These are phyloP conservation scores for Echinometra lucunter DNA, from an alignment of 53 echinoderm and acorn worm genomes.

Conservation along the genomic window DNA sequence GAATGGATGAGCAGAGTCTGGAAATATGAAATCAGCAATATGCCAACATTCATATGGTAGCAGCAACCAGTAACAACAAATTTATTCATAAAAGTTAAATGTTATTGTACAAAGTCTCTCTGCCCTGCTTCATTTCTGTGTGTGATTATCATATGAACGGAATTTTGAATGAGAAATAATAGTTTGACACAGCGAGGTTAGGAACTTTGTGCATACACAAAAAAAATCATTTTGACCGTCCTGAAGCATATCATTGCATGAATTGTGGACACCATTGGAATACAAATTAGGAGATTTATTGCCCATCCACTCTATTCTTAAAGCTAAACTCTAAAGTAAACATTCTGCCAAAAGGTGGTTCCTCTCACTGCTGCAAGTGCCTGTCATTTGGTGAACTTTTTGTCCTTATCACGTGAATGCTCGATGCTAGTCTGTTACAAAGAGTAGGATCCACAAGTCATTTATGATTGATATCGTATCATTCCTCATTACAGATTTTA, in stretches of 20 bases:
- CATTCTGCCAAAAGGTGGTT: not conserved
- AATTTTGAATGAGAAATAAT: too few relatives aligned
- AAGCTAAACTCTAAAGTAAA: not conserved
- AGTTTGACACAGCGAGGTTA: too few relatives aligned
- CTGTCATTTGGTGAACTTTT: not conserved
- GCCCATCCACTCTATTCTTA: not conserved
- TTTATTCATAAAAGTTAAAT: too few relatives aligned
- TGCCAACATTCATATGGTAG: too few relatives aligned
- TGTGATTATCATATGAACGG: too few relatives aligned
- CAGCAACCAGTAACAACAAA: too few relatives aligned
- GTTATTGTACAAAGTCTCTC: too few relatives aligned
- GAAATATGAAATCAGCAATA: too few relatives aligned
- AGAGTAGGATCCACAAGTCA: not conserved
- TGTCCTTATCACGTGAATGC: not conserved
- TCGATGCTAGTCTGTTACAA: not conserved
- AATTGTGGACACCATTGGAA: not conserved
- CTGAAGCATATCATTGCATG: slow-evolving; percentile 1
- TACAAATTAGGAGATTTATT: slow-evolving; percentile 36
- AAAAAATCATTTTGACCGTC: not conserved
- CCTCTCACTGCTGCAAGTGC: not conserved
- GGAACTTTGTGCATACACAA: too few relatives aligned
- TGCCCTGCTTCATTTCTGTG: too few relatives aligned
- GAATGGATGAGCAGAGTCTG: not conserved
- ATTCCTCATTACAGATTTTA: not conserved
- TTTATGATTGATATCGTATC: not conserved